These are phyloP conservation scores for Alcis repandata DNA, from an alignment of 2,888 invertebrate genomes.

Conservation along the genomic window DNA sequence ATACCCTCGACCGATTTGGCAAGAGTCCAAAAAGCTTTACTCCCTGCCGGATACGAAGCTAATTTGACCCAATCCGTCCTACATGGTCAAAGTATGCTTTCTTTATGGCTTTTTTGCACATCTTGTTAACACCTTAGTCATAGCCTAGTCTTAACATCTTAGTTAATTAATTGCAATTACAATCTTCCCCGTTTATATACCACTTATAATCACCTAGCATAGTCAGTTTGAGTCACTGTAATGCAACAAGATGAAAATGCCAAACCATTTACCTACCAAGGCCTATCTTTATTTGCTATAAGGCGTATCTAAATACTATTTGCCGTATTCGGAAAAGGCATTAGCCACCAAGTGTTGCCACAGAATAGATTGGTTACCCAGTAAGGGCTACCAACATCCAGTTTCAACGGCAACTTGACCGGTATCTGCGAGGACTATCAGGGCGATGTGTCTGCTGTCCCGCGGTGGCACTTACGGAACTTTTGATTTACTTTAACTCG, in stretches of 20 bases:
- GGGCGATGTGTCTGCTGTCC: slow-evolving; percentile 69
- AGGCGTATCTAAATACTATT: not conserved
- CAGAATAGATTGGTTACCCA: not conserved
- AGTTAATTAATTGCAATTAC: too few species aligned
- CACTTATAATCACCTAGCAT: too few species aligned
- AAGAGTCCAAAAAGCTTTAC: too few species aligned
- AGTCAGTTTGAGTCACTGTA: too few species aligned
- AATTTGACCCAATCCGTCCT: too few species aligned
- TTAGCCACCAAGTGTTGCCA: not conserved
- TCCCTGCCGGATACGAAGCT: too few species aligned
- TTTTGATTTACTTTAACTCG: slow-evolving; percentile 67
- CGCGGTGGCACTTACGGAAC: slow-evolving; percentile 69
- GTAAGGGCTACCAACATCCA: slow-evolving; percentile 25
- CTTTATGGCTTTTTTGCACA: too few species aligned
- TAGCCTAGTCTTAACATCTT: too few species aligned
- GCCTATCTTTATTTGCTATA: not conserved
- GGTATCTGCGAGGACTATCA: slow-evolving; percentile 65
- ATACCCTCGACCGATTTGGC: too few species aligned
- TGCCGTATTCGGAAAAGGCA: slow-evolving; percentile 25
- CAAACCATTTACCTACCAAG: not conserved
- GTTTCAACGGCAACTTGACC: slow-evolving; percentile 28
- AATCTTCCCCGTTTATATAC: too few species aligned
- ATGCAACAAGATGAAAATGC: not conserved
- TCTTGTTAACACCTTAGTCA: too few species aligned
- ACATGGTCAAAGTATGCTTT: too few species aligned